These are phyloP conservation scores for Nomada lathburiana DNA, from an alignment of 2,888 invertebrate species.

Conservation along the genomic window DNA sequence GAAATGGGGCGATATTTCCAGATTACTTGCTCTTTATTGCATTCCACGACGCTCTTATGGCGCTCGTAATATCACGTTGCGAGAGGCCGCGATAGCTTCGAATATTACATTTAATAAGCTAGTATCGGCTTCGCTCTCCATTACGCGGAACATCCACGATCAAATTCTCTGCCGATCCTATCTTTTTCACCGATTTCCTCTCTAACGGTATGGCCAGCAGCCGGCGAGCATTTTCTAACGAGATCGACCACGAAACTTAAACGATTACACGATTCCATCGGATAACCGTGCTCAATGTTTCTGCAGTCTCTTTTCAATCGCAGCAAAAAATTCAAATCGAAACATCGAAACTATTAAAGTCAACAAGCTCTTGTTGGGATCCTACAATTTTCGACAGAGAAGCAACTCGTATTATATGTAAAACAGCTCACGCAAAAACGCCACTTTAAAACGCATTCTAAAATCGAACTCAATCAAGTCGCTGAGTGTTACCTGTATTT, in stretches of 20 bases:
- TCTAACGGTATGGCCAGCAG: constrained; percentile 1
- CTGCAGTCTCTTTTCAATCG: too few relatives aligned
- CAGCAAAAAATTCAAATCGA: too few relatives aligned
- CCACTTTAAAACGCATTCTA: too few relatives aligned
- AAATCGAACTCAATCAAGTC: too few relatives aligned
- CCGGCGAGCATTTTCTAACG: background rate
- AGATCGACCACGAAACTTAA: background rate
- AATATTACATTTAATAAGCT: constrained; percentile 55
- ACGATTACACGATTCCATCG: background rate
- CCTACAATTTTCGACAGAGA: too few relatives aligned
- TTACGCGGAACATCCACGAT: constrained; percentile 18
- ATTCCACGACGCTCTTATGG: constrained; percentile 48
- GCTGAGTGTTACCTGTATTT: too few relatives aligned
- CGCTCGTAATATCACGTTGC: constrained; percentile 54
- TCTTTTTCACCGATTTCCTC: constrained; percentile 4
- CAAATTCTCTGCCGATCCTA: constrained; percentile 8
- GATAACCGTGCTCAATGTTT: background rate
- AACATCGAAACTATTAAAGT: too few relatives aligned
- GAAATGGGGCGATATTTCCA: constrained; percentile 33
- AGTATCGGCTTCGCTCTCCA: constrained; percentile 40
- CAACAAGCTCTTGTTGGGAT: too few relatives aligned
- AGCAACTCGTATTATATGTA: too few relatives aligned
- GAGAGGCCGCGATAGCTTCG: constrained; percentile 32
- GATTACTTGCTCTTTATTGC: constrained; percentile 53
- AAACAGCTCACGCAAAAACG: too few relatives aligned